Percentiles rank a stretch among this genome's conserved stretches.
Evolutionary conservation across 2,888 invertebrate species (phyloP).

Genomic region (Petrophora chlorosata): DNA sequence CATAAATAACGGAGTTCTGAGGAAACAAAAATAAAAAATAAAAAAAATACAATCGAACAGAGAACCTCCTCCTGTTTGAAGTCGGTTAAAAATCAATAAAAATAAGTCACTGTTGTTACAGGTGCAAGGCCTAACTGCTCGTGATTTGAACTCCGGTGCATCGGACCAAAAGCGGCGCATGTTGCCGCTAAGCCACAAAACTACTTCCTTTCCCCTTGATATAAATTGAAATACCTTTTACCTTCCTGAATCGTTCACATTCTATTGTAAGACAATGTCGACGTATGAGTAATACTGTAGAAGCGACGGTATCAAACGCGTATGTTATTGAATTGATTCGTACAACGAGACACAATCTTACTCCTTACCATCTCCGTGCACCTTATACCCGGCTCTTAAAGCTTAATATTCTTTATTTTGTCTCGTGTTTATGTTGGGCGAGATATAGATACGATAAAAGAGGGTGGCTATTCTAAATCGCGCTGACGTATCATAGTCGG

Average conservation of each 20-base stretch:
- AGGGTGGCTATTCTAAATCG: constrained; percentile 76
- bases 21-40: too few relatives aligned
- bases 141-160: too few relatives aligned
- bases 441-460: constrained; percentile 60
- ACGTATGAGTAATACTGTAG: constrained; percentile 56
- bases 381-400: constrained; percentile 23
- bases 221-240: too few relatives aligned
- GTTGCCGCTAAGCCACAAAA: too few relatives aligned
- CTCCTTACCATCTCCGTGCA: constrained; percentile 35
- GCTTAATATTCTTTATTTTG: constrained; percentile 26
- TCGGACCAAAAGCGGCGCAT: too few relatives aligned
- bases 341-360: constrained; percentile 49
- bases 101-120: too few relatives aligned
- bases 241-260: constrained; percentile 16
- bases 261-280: constrained; percentile 42
- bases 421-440: constrained; percentile 18
- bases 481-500: constrained; percentile 77
- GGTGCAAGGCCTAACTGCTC: too few relatives aligned
- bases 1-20: too few relatives aligned
- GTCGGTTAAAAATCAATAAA: too few relatives aligned
- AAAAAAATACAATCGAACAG: too few relatives aligned
- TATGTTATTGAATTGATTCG: constrained; percentile 75
- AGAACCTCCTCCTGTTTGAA: too few relatives aligned
- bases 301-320: constrained; percentile 69
- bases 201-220: too few relatives aligned